phyloP scores from a whole-genome alignment of 2,888 invertebrate species.

The Sympetrum striolatum region DNA sequence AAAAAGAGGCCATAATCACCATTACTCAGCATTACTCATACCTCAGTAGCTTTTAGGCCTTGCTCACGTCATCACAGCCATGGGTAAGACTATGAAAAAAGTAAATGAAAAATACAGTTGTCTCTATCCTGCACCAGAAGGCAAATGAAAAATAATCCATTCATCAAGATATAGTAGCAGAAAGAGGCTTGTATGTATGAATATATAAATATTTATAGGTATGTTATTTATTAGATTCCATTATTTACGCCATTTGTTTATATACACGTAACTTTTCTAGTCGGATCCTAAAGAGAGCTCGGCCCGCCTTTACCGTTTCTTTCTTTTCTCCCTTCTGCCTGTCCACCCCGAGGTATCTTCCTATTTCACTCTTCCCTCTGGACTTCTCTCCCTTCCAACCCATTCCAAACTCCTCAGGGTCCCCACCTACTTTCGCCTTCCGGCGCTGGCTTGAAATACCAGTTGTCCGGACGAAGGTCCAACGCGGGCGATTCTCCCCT shows the following conservation, averaged over 20 bases:
- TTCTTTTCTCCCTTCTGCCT: neutral
- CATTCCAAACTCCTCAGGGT: neutral
- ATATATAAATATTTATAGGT: too few species aligned
- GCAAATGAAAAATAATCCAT: too few species aligned
- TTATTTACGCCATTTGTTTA: neutral
- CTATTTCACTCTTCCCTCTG: neutral
- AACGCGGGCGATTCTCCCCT: conserved; percentile 2
- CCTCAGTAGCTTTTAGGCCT: too few species aligned
- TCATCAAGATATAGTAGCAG: too few species aligned
- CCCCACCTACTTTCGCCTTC: conserved; percentile 17
- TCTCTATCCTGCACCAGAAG: too few species aligned
- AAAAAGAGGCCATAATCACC: too few species aligned
- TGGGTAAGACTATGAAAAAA: too few species aligned
- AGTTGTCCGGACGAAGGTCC: conserved; percentile 41
- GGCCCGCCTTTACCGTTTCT: neutral
- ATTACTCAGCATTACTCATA: too few species aligned
- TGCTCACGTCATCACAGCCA: too few species aligned
- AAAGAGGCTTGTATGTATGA: too few species aligned
- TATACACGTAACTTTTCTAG: neutral
- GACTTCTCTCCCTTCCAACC: neutral
- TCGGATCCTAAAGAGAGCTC: neutral
- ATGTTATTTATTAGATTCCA: too few species aligned
- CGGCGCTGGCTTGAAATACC: conserved; percentile 36
- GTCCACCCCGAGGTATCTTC: neutral
- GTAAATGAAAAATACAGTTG: too few species aligned